phyloP scores from a whole-genome alignment of 2,888 invertebrate species.

The Plemyria rubiginata region DNA sequence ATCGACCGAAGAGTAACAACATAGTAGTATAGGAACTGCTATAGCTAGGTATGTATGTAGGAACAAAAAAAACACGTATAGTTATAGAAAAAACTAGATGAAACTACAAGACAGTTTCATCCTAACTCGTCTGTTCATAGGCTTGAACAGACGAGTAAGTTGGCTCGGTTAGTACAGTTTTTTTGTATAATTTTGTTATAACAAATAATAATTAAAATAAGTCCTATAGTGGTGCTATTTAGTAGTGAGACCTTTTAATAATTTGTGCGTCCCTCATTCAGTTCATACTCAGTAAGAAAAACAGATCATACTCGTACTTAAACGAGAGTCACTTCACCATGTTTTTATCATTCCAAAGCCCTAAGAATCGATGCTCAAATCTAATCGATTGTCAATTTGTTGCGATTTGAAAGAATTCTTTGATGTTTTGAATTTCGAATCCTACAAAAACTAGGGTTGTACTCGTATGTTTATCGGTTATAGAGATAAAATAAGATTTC shows the following conservation, averaged over 20 bases:
- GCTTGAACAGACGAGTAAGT: no score
- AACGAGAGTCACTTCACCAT: neutral
- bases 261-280: no score
- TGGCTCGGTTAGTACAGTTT: no score
- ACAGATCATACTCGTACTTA: neutral
- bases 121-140: no score
- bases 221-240: no score
- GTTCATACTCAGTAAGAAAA: conserved; percentile 4
- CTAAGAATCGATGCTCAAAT: conserved; percentile 52
- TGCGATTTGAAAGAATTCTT: conserved; percentile 54
- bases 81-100: no score
- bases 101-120: no score
- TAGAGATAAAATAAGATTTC: neutral
- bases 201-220: no score
- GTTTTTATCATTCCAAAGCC: conserved; percentile 10
- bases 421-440: conserved; percentile 46
- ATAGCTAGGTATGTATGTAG: no score
- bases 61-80: no score
- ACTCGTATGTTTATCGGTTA: neutral
- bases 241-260: no score
- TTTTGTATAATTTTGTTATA: no score
- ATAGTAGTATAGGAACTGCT: neutral
- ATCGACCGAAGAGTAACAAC: conserved; percentile 40
- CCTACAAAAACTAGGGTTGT: conserved; percentile 36
- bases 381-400: conserved; percentile 62